phyloP scores from a whole-genome alignment of 2,888 invertebrate species.

The Melolontha melolontha region DNA sequence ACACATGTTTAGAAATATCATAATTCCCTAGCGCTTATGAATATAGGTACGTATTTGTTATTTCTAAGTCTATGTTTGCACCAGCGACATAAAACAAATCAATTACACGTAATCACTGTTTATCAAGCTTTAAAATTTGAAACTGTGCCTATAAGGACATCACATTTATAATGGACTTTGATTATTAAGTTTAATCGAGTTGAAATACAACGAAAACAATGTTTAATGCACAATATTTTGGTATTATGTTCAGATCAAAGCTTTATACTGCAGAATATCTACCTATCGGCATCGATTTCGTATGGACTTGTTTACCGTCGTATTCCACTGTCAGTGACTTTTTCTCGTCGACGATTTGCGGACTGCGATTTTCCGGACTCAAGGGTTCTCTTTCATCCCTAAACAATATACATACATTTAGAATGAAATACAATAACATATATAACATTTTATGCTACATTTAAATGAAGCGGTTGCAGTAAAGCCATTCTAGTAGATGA shows the following conservation, averaged over 20 bases:
- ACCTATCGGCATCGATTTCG: conserved; percentile 86
- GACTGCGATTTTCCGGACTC: conserved; percentile 71
- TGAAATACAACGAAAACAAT: conserved; percentile 1
- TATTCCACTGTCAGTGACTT: conserved; percentile 85
- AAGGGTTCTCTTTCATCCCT: conserved; percentile 88
- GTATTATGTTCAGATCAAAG: not conserved
- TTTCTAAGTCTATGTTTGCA: conserved; percentile 9
- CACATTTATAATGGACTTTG: conserved; percentile 17
- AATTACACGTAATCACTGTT: conserved; percentile 1
- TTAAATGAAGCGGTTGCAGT: too few relatives aligned
- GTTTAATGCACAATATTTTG: not conserved
- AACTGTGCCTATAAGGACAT: not conserved
- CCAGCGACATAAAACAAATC: not conserved
- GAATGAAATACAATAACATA: too few relatives aligned
- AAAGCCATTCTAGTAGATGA: too few relatives aligned
- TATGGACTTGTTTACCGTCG: conserved; percentile 84
- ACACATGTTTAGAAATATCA: too few relatives aligned
- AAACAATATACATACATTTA: conserved; percentile 50
- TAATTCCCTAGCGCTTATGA: too few relatives aligned
- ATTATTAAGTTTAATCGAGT: conserved; percentile 27
- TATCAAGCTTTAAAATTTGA: conserved; percentile 2
- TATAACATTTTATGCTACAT: too few relatives aligned
- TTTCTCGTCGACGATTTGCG: conserved; percentile 72
- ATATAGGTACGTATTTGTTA: too few relatives aligned
- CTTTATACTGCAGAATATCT: conserved; percentile 87